phyloP scores from a whole-genome alignment of 2,113 vertebrate species.

The Zeus faber region DNA sequence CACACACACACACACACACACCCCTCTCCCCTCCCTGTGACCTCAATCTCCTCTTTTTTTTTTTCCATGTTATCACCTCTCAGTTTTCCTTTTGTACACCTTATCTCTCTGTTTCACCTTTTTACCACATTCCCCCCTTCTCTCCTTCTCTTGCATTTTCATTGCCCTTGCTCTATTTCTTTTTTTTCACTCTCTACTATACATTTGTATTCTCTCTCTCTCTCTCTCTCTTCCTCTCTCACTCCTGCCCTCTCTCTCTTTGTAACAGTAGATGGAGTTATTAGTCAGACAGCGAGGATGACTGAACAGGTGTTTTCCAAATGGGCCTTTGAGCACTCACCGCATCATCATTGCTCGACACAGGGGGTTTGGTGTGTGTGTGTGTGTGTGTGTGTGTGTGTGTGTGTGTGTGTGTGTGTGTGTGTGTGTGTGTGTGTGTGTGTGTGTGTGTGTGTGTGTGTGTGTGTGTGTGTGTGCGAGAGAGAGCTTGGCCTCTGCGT shows the following conservation, averaged over 20 bases:
- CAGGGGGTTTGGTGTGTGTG: slow-evolving; percentile 3
- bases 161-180: background rate
- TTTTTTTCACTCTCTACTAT: background rate
- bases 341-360: slow-evolving; percentile 44
- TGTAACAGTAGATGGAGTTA: slow-evolving; percentile 73
- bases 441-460: background rate
- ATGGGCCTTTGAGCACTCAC: slow-evolving; percentile 63
- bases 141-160: slow-evolving; percentile 19
- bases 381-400: slow-evolving; percentile 12
- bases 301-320: slow-evolving; percentile 78
- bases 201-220: background rate
- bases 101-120: slow-evolving; percentile 37
- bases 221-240: background rate
- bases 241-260: background rate
- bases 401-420: slow-evolving; percentile 20
- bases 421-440: background rate
- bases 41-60: slow-evolving; percentile 20
- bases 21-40: background rate
- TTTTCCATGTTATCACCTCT: slow-evolving; percentile 36
- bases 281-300: slow-evolving; percentile 68
- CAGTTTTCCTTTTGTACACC: slow-evolving; percentile 15
- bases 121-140: slow-evolving; percentile 23
- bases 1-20: slow-evolving; percentile 1
- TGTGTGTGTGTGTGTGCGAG: background rate
- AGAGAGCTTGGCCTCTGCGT: slow-evolving; percentile 50